These are phyloP conservation scores for Achatina immaculata DNA, from an alignment of 1,140 invertebrate genomes.

Conservation along the genomic window DNA sequence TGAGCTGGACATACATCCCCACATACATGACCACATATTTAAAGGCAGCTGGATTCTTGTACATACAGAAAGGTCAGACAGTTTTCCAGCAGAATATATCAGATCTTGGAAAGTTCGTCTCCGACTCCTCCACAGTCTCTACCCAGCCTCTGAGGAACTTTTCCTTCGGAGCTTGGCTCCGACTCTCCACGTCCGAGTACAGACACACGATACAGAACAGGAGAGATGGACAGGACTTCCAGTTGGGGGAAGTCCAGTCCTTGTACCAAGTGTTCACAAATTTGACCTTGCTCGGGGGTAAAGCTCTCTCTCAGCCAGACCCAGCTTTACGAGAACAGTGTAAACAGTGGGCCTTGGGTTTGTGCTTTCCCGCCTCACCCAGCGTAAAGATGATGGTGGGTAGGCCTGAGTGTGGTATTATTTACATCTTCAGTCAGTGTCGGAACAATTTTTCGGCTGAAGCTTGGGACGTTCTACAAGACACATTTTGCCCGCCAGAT, in stretches of 20 bases:
- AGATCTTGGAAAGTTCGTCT: constrained; percentile 21
- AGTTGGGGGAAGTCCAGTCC: background rate
- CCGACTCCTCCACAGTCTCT: background rate
- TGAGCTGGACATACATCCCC: constrained; percentile 18
- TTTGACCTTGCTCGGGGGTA: constrained; percentile 27
- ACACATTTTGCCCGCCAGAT: constrained; percentile 17
- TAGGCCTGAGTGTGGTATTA: constrained; percentile 22
- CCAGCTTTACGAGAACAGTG: background rate
- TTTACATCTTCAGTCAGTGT: constrained; percentile 14
- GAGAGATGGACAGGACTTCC: constrained; percentile 24
- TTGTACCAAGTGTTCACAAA: constrained; percentile 35
- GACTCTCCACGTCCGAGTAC: background rate
- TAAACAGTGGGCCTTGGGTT: constrained; percentile 5
- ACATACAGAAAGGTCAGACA: background rate
- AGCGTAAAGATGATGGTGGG: background rate
- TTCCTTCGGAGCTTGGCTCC: constrained; percentile 40
- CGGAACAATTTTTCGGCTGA: background rate
- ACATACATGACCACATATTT: background rate
- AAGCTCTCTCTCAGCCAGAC: background rate
- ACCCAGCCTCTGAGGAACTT: background rate
- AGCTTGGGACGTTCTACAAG: background rate
- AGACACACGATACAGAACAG: background rate
- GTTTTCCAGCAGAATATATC: constrained; percentile 21
- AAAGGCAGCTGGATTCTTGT: background rate
- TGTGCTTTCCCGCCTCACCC: constrained; percentile 21